Evolutionary conservation across 2,888 invertebrate species (phyloP), one percentile per base, ranked within the genome.

Genomic region (Xanthorhoe designata): DNA sequence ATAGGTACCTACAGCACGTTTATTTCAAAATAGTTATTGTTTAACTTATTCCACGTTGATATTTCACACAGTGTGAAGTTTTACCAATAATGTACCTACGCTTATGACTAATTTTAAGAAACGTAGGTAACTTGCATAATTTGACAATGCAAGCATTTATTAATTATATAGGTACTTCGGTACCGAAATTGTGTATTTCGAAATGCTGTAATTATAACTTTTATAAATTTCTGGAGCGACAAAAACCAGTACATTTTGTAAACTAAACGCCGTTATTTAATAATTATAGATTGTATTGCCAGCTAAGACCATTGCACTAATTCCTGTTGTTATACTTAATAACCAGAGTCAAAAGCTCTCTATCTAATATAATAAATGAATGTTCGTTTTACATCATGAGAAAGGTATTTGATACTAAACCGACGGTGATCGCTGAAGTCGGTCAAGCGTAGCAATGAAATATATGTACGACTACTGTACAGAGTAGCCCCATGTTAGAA

Each of bases 71-170:
- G 15, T 13, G 15, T 19, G 4, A 59, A 17, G 15, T 60, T 29
- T 38, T 38, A 59, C 24, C 24, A 32, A 66, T 55, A 56, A 63
- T n/a, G n/a, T n/a, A 61, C 58, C 29, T 71, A 65, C 63, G 68
- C 70, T 59, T 68, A 63, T 55, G 35, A 24, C 52, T 62, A 63
- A 17, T 38, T 38, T 10, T 61, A 66, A 60, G 53, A 62, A 32
- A 19, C 24, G 32, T 68, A 66, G 38, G 9, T 62, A 51, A 73
- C 73, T 72, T 70, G 73, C 72, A 74, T 69, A 74, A 58, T 66
- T 69, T 70, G 73, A 74, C 73, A 63, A 68, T 74, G 73, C 73
- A 74, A 74, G 71, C 64, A n/a, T n/a, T n/a, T n/a, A n/a, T n/a
- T n/a, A n/a, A 63, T 62, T 54, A 64, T 56, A 54, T 45, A 50